phyloP scores from a whole-genome alignment of 2,888 invertebrate species.

The Drosophila pseudotalamancana region DNA sequence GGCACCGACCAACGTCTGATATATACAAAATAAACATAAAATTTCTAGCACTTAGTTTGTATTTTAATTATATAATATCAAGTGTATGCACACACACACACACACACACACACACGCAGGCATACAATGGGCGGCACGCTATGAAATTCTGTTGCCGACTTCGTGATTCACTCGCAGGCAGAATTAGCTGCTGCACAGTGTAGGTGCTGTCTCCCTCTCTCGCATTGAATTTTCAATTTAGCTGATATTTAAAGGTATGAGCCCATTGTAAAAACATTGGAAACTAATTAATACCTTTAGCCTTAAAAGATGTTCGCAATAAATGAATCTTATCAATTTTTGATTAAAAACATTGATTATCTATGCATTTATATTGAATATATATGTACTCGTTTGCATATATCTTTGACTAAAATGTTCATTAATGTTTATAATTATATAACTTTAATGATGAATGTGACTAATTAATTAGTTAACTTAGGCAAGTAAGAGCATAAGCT shows the following conservation, averaged over 20 bases:
- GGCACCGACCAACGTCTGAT: background rate
- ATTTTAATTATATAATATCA: constrained; percentile 12
- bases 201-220: background rate
- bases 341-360: background rate
- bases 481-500: no score
- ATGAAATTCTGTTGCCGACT: constrained; percentile 5
- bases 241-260: background rate
- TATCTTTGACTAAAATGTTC: no score
- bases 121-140: background rate
- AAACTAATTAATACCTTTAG: background rate
- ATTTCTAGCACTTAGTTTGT: background rate
- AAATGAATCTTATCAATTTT: background rate
- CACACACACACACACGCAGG: background rate
- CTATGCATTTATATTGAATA: no score
- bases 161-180: constrained; percentile 18
- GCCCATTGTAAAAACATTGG: background rate
- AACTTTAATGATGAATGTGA: no score
- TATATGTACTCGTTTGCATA: no score
- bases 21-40: constrained; percentile 1
- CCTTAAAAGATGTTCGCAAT: background rate
- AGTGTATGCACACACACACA: background rate
- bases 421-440: no score
- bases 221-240: background rate
- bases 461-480: no score
- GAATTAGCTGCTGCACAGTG: background rate